Conservation (phyloP, 2,113 vertebrate species). For the Gila orcuttii region DNA sequence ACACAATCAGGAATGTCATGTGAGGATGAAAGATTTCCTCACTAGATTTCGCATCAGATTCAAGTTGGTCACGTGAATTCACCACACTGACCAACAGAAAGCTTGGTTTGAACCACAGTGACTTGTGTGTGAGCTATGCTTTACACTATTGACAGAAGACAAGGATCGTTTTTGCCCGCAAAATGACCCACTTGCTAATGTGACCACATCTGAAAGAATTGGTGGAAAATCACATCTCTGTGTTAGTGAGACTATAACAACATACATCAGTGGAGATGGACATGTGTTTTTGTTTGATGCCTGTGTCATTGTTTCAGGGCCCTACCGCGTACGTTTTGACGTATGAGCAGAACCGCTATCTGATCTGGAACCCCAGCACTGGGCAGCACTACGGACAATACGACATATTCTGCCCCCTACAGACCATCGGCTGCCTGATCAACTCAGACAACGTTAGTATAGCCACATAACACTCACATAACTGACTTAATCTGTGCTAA, state of each 20-base stretch:
- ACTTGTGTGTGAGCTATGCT: no score
- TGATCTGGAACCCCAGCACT: slow-evolving; percentile 94
- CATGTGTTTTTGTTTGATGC: neutral
- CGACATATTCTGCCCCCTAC: slow-evolving; percentile 94
- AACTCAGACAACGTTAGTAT: slow-evolving; percentile 89
- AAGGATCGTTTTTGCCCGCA: no score
- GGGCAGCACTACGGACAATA: slow-evolving; percentile 90
- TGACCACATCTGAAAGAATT: neutral
- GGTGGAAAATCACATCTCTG: neutral
- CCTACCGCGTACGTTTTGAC: slow-evolving; percentile 91
- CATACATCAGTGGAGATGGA: neutral
- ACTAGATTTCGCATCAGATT: no score
- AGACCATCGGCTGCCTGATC: slow-evolving; percentile 87
- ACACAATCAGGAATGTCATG: no score
- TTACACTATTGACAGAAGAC: neutral
- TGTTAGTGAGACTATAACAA: neutral
- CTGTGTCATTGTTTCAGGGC: slow-evolving; percentile 75
- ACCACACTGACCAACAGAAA: no score
- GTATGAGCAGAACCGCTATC: slow-evolving; percentile 84
- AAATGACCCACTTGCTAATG: no score
- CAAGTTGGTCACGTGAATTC: no score
- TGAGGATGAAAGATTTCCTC: no score
- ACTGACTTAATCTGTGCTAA: neutral
- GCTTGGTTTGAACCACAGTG: no score
- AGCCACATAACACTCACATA: no score